Conservation (phyloP, 2,797 vertebrate genomes). For the Neostethus bicornis region DNA sequence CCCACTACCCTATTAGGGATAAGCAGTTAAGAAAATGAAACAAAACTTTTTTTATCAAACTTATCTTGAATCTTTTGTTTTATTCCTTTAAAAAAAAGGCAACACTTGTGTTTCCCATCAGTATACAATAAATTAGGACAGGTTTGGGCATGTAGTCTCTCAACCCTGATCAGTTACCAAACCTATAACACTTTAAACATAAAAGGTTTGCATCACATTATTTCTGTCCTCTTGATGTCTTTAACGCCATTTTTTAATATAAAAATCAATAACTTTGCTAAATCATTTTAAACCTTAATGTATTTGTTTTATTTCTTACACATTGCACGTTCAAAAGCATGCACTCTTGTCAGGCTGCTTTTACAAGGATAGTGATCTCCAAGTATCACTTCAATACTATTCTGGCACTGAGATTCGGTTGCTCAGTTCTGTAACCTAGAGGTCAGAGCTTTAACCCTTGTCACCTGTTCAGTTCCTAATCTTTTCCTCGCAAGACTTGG, state of each 20-base stretch:
- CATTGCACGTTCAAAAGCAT: conserved; percentile 12
- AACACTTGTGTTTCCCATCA: conserved; percentile 24
- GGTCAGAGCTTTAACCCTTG: conserved; percentile 50
- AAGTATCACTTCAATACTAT: conserved; percentile 45
- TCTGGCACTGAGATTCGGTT: conserved; percentile 64
- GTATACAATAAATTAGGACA: conserved; percentile 26
- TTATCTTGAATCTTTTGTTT: conserved; percentile 10
- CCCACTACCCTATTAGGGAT: too few species aligned
- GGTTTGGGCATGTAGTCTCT: neutral
- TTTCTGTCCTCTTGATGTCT: neutral
- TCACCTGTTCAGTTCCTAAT: conserved; percentile 59
- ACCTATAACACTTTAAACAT: neutral
- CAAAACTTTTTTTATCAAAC: too few species aligned
- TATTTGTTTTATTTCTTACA: too few species aligned
- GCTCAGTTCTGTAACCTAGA: conserved; percentile 43
- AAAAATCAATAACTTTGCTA: too few species aligned
- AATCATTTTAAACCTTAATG: too few species aligned
- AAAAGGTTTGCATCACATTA: neutral
- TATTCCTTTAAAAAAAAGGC: neutral
- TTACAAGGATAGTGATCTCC: conserved; percentile 35
- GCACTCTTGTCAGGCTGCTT: conserved; percentile 28
- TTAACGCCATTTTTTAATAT: neutral
- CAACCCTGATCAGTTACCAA: neutral
- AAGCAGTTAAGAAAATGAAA: too few species aligned
- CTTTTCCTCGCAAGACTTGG: conserved; percentile 21